Percentiles rank a stretch among this genome's conserved stretches.
Conservation (phyloP, 2,113 vertebrate species). For the Tursiops truncatus region DNA sequence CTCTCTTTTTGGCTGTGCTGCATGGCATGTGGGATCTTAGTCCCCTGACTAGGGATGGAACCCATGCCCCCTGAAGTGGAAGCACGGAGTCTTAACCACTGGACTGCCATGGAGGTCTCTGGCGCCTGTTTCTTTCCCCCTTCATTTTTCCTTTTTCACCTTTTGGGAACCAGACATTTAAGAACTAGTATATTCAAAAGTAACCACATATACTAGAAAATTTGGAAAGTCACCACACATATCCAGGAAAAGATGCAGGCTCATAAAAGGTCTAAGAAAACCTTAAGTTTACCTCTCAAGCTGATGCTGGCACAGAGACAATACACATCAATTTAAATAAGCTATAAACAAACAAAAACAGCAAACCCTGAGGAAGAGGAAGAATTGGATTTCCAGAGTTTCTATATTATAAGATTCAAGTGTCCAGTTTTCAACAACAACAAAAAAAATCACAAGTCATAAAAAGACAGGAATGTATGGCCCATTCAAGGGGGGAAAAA, state of each 20-base stretch:
- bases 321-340: background rate
- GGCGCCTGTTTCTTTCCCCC: background rate
- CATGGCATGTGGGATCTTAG: background rate
- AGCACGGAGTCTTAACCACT: background rate
- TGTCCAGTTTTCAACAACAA: background rate
- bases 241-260: background rate
- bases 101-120: background rate
- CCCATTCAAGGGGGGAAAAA: background rate
- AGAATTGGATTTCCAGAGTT: background rate
- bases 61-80: background rate
- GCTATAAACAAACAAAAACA: background rate
- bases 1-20: background rate
- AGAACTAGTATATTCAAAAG: background rate
- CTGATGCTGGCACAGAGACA: background rate
- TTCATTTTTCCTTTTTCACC: background rate
- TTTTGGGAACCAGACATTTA: background rate
- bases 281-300: background rate
- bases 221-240: background rate
- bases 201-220: background rate
- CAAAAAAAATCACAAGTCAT: background rate
- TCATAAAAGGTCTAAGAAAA: background rate
- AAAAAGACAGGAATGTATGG: background rate
- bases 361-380: background rate
- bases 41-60: background rate
- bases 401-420: background rate